Base-by-base conservation (phyloP, 2,797 vertebrate genomes). In the Arremon aurantiirostris region DNA sequence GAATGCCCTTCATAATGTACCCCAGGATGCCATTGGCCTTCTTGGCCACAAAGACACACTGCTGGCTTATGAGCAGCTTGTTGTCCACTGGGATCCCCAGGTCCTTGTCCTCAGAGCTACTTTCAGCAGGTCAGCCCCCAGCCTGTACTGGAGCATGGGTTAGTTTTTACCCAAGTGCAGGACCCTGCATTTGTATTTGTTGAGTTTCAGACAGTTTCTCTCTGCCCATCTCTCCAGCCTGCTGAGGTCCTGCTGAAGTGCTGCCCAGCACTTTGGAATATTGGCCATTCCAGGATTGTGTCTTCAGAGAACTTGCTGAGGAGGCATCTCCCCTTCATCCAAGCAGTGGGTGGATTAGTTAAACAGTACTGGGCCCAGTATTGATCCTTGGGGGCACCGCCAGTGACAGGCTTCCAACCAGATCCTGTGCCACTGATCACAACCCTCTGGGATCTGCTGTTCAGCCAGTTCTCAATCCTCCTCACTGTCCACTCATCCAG, bases 371-470 rank as follows among this genome's bases (percentile, higher is more conserved):
- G 20, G 52, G 37, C 17, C 24, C 30, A 34, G 9, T 27, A 46
- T 2, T 0, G 2, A 73, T 8, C 30, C 2, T 0, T 46, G 34
- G 18, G 34, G 9, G 5, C 26, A 60, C 30, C 60, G 60, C 21
- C 27, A 66, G 55, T 8, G 53, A 46, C 53, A 59, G 24, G 4
- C 34, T 46, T 34, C 53, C 39, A 39, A 18, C 12, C 9, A 73
- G 46, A 66, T 8, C 14, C 17, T 30, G 24, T 15, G 17, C 0
- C 37, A 37, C 50, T 37, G 16, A 50, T 24, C 59, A 18, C 0
- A 0, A 24, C 20, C 23, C 20, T 49, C 35, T 35, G 52, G 37
- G 37, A 35, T 42, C 35, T 57, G 42, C 28, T 42, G 18, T 50
- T 49, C 37, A 65, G 35, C 6, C 26, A 35, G 35, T 5, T 65